Evolutionary conservation across 2,113 vertebrate genomes (phyloP).

Genomic region (Nicator chloris): DNA sequence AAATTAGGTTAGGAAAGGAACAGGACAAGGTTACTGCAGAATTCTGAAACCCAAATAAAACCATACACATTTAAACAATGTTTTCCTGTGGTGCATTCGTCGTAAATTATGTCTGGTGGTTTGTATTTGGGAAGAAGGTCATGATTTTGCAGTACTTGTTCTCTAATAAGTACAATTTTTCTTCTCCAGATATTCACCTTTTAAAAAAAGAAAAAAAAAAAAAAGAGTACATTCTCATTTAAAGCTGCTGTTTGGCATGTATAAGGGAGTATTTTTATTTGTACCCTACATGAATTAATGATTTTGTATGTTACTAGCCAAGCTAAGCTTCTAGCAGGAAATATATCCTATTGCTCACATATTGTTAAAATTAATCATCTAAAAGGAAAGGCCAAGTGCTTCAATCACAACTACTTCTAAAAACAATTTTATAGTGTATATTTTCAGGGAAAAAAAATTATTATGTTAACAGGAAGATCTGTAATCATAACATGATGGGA

Average conservation of each 20-base stretch:
- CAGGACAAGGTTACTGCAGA: neutral
- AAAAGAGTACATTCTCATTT: neutral
- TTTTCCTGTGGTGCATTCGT: neutral
- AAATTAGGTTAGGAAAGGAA: constrained; percentile 21
- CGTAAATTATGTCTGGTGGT: neutral
- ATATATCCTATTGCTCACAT: neutral
- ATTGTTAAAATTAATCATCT: constrained; percentile 28
- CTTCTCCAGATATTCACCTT: neutral
- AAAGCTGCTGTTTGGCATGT: neutral
- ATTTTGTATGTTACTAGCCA: neutral
- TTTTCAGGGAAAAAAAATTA: neutral
- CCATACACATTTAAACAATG: neutral
- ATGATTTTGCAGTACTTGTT: neutral
- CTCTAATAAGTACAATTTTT: neutral
- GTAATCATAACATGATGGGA: neutral
- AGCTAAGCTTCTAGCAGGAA: neutral
- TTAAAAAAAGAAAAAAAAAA: neutral
- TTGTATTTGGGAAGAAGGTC: neutral
- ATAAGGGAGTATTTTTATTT: neutral
- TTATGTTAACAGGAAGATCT: neutral
- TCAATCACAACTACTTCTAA: neutral
- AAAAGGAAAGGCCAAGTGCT: constrained; percentile 19
- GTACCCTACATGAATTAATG: neutral
- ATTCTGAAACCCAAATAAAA: neutral
- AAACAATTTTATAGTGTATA: neutral